Evolutionary conservation across 2,797 vertebrate genomes (phyloP).

Genomic region (Falco berigora): DNA sequence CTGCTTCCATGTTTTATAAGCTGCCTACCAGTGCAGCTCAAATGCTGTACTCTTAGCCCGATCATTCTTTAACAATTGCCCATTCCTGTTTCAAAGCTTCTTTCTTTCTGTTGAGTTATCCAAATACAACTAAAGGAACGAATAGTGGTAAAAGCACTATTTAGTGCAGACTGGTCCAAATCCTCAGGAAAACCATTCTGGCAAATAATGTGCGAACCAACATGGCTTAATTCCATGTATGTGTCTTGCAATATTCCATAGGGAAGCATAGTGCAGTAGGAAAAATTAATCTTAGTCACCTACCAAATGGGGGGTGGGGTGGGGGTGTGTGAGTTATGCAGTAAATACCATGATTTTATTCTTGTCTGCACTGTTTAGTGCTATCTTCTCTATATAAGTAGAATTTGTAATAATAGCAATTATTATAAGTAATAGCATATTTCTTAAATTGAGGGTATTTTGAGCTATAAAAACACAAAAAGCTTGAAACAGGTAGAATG

Average conservation of each 20-base stretch:
- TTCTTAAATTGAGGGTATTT: slow-evolving; percentile 2
- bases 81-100: not conserved
- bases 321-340: not conserved
- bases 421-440: not conserved
- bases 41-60: not conserved
- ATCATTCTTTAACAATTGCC: not conserved
- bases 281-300: not conserved
- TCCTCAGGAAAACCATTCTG: not conserved
- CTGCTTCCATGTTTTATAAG: not conserved
- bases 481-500: not conserved
- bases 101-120: not conserved
- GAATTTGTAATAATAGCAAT: not conserved
- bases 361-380: not conserved
- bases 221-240: not conserved
- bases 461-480: not conserved
- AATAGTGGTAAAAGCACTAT: not conserved
- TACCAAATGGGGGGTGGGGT: not conserved
- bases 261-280: not conserved
- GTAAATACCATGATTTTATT: not conserved
- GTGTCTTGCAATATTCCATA: not conserved
- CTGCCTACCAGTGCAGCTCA: not conserved
- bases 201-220: not conserved
- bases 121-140: not conserved
- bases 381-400: not conserved
- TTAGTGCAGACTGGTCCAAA: not conserved